Evolutionary conservation across 2,797 vertebrate genomes (phyloP).

Genomic region (Coranthus polyacanthus): DNA sequence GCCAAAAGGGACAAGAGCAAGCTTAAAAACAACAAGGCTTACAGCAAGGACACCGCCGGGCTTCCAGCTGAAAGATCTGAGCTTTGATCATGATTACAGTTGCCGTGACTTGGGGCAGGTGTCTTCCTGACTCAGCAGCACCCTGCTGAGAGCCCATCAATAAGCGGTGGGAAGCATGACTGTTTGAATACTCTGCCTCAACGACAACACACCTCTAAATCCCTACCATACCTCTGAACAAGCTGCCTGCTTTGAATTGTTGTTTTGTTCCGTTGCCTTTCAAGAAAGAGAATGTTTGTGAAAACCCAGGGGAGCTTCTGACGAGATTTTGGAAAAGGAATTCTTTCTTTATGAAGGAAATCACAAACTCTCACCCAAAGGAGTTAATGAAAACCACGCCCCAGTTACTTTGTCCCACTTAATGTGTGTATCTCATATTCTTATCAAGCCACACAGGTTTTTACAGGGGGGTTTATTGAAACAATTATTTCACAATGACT

Average conservation of each 20-base stretch:
- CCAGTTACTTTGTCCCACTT: conserved; percentile 29
- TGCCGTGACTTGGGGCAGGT: conserved; percentile 61
- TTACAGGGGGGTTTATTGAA: conserved; percentile 38
- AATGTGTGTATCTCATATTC: conserved; percentile 38
- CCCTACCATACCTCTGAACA: conserved; percentile 18
- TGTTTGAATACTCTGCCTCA: conserved; percentile 52
- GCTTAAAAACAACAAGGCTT: conserved; percentile 62
- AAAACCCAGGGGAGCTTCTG: conserved; percentile 27
- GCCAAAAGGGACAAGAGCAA: conserved; percentile 22
- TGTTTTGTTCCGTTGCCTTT: conserved; percentile 52
- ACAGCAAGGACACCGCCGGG: conserved; percentile 42
- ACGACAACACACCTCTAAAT: conserved; percentile 51
- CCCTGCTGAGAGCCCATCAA: conserved; percentile 67
- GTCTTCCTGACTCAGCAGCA: conserved; percentile 63
- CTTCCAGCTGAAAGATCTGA: conserved; percentile 57
- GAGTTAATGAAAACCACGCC: conserved; percentile 42
- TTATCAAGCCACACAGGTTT: conserved; percentile 54
- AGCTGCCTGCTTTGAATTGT: conserved; percentile 41
- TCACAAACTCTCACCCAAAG: conserved; percentile 41
- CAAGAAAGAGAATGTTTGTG: conserved; percentile 42
- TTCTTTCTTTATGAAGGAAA: conserved; percentile 36
- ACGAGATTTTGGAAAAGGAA: conserved; percentile 33
- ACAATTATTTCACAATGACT: conserved; percentile 27
- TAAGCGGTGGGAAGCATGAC: conserved; percentile 45
- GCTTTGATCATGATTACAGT: conserved; percentile 79